phyloP scores from a whole-genome alignment of 1,140 invertebrate genomes.

The Stenopsyche tienmushanensis region DNA sequence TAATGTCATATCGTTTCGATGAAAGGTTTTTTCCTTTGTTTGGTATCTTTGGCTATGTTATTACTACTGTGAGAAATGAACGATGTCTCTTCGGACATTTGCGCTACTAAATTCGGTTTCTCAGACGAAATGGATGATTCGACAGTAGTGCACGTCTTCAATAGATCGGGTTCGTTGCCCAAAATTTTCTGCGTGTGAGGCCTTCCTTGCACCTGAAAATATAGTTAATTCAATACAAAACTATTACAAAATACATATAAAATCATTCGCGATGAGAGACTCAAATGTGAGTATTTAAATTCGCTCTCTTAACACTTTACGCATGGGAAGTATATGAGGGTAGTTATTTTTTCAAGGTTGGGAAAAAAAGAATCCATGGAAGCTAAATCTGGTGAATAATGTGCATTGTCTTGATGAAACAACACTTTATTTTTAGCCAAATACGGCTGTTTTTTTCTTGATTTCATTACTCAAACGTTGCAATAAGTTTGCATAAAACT shows the following conservation, averaged over 20 bases:
- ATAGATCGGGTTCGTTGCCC: slow-evolving; percentile 43
- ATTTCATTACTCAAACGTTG: no score
- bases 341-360: no score
- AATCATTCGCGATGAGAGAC: neutral
- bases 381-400: no score
- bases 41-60: slow-evolving; percentile 46
- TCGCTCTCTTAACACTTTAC: no score
- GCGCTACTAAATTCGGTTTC: slow-evolving; percentile 40
- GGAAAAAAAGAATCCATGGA: no score
- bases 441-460: no score
- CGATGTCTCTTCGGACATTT: slow-evolving; percentile 70
- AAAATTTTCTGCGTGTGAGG: slow-evolving; percentile 44
- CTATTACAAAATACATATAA: neutral
- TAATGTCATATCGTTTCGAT: slow-evolving; percentile 70
- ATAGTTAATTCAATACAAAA: neutral
- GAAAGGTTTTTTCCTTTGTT: slow-evolving; percentile 58
- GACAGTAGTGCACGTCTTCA: slow-evolving; percentile 46
- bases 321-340: no score
- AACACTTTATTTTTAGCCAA: no score
- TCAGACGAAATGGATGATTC: slow-evolving; percentile 41
- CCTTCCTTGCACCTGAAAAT: slow-evolving; percentile 43
- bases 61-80: slow-evolving; percentile 61
- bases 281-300: neutral
- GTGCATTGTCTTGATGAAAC: no score
- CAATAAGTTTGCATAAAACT: no score